Evolutionary conservation across 2,888 invertebrate genomes (phyloP).

Genomic region (Choreutis nemorana): DNA sequence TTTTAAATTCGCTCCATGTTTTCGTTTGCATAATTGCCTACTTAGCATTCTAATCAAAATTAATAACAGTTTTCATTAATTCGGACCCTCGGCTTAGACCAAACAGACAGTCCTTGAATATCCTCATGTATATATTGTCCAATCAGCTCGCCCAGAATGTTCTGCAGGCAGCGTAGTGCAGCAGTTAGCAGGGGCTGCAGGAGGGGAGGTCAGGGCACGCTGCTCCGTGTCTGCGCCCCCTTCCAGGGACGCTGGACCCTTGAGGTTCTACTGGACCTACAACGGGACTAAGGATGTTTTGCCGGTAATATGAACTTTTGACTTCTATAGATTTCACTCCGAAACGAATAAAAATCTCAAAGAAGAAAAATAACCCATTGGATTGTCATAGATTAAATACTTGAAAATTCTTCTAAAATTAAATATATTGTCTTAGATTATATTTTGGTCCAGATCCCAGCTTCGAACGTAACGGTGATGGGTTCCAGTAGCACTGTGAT

Average conservation of each 20-base stretch:
- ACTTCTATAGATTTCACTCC: background rate
- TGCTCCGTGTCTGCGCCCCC: conserved; percentile 87
- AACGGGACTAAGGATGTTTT: conserved; percentile 80
- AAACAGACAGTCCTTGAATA: conserved; percentile 1
- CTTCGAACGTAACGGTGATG: conserved; percentile 54
- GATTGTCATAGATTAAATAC: too few species aligned
- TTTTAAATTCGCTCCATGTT: too few species aligned
- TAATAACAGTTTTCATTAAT: too few species aligned
- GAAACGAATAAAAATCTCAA: too few species aligned
- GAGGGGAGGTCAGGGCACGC: conserved; percentile 75
- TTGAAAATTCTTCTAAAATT: too few species aligned
- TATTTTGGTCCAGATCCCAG: conserved; percentile 48
- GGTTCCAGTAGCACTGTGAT: conserved; percentile 68
- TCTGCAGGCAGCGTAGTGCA: conserved; percentile 74
- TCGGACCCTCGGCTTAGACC: too few species aligned
- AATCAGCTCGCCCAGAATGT: conserved; percentile 79
- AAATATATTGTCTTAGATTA: too few species aligned
- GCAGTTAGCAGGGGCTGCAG: conserved; percentile 76
- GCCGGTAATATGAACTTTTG: too few species aligned
- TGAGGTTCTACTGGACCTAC: conserved; percentile 86
- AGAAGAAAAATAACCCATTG: too few species aligned
- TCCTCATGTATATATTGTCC: conserved; percentile 5
- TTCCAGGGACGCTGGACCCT: conserved; percentile 64
- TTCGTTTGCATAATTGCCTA: too few species aligned
- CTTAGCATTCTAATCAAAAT: too few species aligned